phyloP scores from a whole-genome alignment of 2,797 vertebrate species.

The Strix occidentalis region DNA sequence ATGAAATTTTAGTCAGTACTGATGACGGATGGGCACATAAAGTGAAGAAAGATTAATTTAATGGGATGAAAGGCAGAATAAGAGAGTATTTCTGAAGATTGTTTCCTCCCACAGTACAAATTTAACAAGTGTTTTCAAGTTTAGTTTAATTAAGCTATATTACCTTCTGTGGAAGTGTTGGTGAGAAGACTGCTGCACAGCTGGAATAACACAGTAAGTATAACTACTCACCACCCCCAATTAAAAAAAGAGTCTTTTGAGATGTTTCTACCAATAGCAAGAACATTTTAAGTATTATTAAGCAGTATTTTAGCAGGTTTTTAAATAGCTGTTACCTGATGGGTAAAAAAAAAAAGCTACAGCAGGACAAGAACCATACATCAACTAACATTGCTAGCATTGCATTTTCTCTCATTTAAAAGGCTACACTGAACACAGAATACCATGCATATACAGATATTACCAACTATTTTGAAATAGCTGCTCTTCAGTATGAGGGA shows the following conservation, averaged over 20 bases:
- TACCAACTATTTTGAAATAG: background rate
- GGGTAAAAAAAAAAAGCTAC: background rate
- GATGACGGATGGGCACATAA: background rate
- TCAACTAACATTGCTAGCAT: background rate
- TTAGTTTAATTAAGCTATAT: constrained; percentile 18
- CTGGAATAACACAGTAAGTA: background rate
- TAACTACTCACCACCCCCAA: background rate
- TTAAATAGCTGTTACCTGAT: background rate
- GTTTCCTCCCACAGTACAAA: background rate
- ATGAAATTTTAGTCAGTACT: background rate
- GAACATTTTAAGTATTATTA: background rate
- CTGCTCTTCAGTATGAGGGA: background rate
- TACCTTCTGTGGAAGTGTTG: background rate
- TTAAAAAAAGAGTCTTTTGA: background rate
- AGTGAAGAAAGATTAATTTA: background rate
- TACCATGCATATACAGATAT: constrained; percentile 60
- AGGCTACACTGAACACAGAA: constrained; percentile 27
- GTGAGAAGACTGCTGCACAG: constrained; percentile 14
- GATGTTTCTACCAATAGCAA: background rate
- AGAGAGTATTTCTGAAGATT: background rate
- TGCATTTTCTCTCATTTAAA: background rate
- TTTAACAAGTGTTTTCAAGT: background rate
- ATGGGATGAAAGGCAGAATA: background rate
- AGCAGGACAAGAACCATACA: constrained; percentile 13
- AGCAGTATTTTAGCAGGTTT: constrained; percentile 1